Evolutionary conservation across 1,140 invertebrate genomes (phyloP).

Genomic region (Diorhabda sublineata): DNA sequence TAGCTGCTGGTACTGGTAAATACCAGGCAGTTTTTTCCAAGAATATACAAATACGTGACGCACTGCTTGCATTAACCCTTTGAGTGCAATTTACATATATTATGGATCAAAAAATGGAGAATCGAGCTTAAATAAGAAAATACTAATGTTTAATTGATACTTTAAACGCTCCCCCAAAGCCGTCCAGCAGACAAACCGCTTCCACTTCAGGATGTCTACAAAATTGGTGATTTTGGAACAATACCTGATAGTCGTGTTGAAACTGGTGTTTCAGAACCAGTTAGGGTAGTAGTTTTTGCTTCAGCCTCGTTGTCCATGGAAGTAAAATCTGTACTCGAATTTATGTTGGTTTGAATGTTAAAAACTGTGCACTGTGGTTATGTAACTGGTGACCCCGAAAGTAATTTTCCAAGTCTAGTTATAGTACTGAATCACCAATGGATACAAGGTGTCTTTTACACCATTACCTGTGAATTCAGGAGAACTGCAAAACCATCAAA

Average conservation of each 20-base stretch:
- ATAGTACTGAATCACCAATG: slow-evolving; percentile 92
- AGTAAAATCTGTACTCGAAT: slow-evolving; percentile 89
- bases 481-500: slow-evolving; percentile 81
- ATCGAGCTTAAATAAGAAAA: slow-evolving; percentile 83
- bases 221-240: slow-evolving; percentile 98
- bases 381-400: slow-evolving; percentile 86
- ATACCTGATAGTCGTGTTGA: slow-evolving; percentile 96
- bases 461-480: slow-evolving; percentile 78
- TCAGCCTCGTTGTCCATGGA: slow-evolving; percentile 87
- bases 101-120: slow-evolving; percentile 86
- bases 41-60: slow-evolving; percentile 92
- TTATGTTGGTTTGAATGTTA: slow-evolving; percentile 95
- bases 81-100: slow-evolving; percentile 86
- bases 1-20: slow-evolving; percentile 89
- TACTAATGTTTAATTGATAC: slow-evolving; percentile 80
- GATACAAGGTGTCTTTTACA: slow-evolving; percentile 86
- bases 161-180: slow-evolving; percentile 76
- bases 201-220: slow-evolving; percentile 92
- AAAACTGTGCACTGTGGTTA: slow-evolving; percentile 71
- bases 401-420: slow-evolving; percentile 82
- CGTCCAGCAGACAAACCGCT: slow-evolving; percentile 87
- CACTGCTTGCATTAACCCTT: slow-evolving; percentile 87
- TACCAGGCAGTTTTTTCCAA: slow-evolving; percentile 95
- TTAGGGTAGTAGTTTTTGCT: slow-evolving; percentile 88
- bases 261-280: slow-evolving; percentile 92